These are phyloP conservation scores for Atethmia centrago DNA, from an alignment of 2,888 invertebrate genomes.

Conservation along the genomic window DNA sequence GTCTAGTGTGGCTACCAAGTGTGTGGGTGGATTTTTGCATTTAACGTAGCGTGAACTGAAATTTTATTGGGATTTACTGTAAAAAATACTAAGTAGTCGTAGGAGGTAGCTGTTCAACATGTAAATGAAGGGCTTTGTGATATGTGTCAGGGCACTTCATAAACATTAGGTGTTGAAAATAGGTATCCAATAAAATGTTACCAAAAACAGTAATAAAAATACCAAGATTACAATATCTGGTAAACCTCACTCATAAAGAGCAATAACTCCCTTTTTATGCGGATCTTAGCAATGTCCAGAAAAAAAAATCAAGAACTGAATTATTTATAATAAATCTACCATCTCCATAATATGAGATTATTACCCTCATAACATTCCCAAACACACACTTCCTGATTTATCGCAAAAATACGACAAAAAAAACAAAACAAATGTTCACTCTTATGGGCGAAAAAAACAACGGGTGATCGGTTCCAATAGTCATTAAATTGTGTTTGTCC, in stretches of 20 bases:
- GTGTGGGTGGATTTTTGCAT: background rate
- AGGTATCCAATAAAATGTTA: background rate
- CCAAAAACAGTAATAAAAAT: background rate
- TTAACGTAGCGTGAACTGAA: background rate
- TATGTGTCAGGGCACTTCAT: background rate
- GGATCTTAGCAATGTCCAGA: conserved; percentile 14
- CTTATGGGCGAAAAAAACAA: conserved; percentile 56
- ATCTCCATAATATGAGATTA: conserved; percentile 32
- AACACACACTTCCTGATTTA: conserved; percentile 36
- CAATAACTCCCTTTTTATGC: conserved; percentile 4
- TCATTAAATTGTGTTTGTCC: conserved; percentile 81
- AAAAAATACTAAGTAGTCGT: background rate
- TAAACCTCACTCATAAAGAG: background rate
- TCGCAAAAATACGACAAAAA: conserved; percentile 21
- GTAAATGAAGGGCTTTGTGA: background rate
- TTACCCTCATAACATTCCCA: conserved; percentile 31
- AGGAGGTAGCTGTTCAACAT: background rate
- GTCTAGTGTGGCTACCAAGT: background rate
- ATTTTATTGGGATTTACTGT: background rate
- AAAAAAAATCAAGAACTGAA: conserved; percentile 15
- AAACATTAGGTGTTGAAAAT: background rate
- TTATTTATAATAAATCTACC: conserved; percentile 36
- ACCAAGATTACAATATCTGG: background rate
- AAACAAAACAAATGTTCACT: conserved; percentile 15
- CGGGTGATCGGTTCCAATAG: conserved; percentile 73